A percentile compares a stretch with the other conserved stretches of the same genome.
These are phyloP conservation scores for Danionella dracula DNA, from an alignment of 2,797 vertebrate species.

Conservation along the genomic window DNA sequence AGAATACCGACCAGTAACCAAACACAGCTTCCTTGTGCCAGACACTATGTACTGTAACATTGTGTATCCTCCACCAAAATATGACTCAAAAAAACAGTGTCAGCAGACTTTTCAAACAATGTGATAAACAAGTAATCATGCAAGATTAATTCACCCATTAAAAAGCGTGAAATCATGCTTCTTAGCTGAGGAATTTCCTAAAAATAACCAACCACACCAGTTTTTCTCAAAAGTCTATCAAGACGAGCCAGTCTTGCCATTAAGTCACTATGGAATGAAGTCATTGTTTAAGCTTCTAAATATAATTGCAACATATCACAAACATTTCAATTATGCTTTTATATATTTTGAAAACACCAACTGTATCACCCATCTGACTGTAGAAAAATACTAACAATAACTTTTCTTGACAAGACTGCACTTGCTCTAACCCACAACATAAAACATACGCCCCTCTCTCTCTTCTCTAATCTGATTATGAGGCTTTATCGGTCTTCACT, in stretches of 20 bases:
- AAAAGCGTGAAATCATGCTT: neutral
- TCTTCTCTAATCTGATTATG: conserved; percentile 66
- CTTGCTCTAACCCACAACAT: conserved; percentile 8
- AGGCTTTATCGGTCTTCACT: conserved; percentile 61
- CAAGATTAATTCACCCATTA: too few species aligned
- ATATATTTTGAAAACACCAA: neutral
- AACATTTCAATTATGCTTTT: neutral
- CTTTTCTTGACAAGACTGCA: neutral
- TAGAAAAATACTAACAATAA: too few species aligned
- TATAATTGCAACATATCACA: neutral
- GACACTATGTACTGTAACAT: conserved; percentile 17
- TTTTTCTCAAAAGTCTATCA: conserved; percentile 28
- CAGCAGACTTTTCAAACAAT: too few species aligned
- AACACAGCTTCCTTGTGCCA: conserved; percentile 31
- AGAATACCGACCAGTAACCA: neutral
- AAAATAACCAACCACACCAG: conserved; percentile 41
- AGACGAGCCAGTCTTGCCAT: conserved; percentile 39
- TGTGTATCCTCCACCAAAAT: too few species aligned
- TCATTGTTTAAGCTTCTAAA: conserved; percentile 1
- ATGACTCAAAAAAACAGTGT: too few species aligned
- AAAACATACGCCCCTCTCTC: conserved; percentile 39
- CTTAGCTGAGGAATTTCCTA: neutral
- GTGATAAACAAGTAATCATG: too few species aligned
- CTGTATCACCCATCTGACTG: neutral
- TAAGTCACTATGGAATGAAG: conserved; percentile 27